Evolutionary conservation across 2,888 invertebrate species (phyloP).

Genomic region (Hydriomena furcata): DNA sequence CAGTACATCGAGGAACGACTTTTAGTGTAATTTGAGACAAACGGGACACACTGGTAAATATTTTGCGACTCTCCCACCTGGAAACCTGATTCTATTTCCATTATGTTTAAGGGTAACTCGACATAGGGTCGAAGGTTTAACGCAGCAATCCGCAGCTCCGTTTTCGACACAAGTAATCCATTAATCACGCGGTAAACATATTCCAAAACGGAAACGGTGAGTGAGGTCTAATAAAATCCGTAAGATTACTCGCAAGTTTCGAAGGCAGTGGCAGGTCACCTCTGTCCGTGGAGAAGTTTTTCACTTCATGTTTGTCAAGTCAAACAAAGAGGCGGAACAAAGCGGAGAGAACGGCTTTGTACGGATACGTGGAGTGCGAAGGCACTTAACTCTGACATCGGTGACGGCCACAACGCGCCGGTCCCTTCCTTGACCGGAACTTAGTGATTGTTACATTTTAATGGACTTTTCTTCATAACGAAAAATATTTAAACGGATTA

Average conservation of each 20-base stretch:
- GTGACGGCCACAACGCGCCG: slow-evolving; percentile 51
- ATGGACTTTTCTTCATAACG: slow-evolving; percentile 20
- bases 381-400: slow-evolving; percentile 74
- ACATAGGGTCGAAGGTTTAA: background rate
- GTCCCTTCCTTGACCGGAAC: slow-evolving; percentile 37
- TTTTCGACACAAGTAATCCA: slow-evolving; percentile 23
- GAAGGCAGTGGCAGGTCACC: slow-evolving; percentile 42
- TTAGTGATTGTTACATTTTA: slow-evolving; percentile 29
- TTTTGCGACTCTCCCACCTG: background rate
- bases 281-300: slow-evolving; percentile 60
- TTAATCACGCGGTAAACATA: slow-evolving; percentile 35
- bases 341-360: slow-evolving; percentile 78
- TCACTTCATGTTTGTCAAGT: slow-evolving; percentile 64
- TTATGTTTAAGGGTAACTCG: background rate
- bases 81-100: background rate
- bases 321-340: slow-evolving; percentile 81
- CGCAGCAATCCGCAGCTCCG: background rate
- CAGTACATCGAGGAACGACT: slow-evolving; percentile 51
- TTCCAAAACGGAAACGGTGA: slow-evolving; percentile 31
- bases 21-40: slow-evolving; percentile 50
- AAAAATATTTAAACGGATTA: background rate
- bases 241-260: slow-evolving; percentile 45
- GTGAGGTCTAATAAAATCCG: slow-evolving; percentile 48
- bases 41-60: slow-evolving; percentile 17
- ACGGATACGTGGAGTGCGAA: slow-evolving; percentile 65